These are phyloP conservation scores for Cinara cedri DNA, from an alignment of 2,888 invertebrate genomes.

Conservation along the genomic window DNA sequence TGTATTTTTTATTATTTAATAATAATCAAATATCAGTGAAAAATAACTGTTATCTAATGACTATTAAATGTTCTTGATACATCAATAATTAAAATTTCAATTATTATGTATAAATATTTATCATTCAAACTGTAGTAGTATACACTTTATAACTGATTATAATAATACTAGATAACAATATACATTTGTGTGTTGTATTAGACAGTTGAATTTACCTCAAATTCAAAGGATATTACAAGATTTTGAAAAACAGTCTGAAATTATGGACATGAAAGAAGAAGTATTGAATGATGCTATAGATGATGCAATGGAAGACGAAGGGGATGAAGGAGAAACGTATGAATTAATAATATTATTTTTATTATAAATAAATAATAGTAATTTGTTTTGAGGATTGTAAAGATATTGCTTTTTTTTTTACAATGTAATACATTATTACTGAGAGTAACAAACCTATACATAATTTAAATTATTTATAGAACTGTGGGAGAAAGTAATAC, in stretches of 20 bases:
- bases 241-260: slow-evolving; percentile 99
- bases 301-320: slow-evolving; percentile 98
- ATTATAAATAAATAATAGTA: no score
- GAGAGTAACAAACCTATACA: no score
- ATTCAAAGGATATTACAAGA: slow-evolving; percentile 97
- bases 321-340: slow-evolving; percentile 95
- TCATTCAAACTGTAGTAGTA: no score
- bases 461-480: no score
- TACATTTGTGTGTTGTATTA: slow-evolving; percentile 60
- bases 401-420: no score
- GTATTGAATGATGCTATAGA: slow-evolving; percentile 99
- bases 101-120: not conserved
- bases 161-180: not conserved
- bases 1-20: slow-evolving; percentile 61
- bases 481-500: no score
- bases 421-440: no score
- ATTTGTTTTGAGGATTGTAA: no score
- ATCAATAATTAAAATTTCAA: not conserved
- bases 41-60: not conserved
- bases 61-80: not conserved
- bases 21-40: not conserved
- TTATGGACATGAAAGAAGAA: slow-evolving; percentile 99
- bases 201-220: slow-evolving; percentile 95
- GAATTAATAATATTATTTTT: slow-evolving; percentile 1
- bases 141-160: not conserved